These are phyloP conservation scores for Alfaro cultratus DNA, from an alignment of 2,797 vertebrate genomes.

Conservation along the genomic window DNA sequence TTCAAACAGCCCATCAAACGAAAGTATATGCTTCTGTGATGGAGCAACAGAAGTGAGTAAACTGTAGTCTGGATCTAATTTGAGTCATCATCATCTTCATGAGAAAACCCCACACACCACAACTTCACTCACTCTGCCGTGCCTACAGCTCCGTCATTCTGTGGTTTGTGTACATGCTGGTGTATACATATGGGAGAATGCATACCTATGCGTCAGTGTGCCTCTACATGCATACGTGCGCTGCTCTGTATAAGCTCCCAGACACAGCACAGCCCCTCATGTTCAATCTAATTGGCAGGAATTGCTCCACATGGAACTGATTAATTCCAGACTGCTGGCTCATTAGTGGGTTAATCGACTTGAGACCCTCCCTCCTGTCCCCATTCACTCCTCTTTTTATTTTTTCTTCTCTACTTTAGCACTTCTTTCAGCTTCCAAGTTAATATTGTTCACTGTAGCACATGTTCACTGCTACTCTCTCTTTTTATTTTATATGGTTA, in stretches of 20 bases:
- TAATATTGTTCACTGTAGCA: no score
- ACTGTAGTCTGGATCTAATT: conserved; percentile 81
- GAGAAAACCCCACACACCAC: conserved; percentile 28
- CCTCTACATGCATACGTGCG: conserved; percentile 29
- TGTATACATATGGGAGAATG: conserved; percentile 4
- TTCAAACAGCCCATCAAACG: conserved; percentile 73
- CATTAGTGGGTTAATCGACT: conserved; percentile 84
- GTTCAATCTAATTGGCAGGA: conserved; percentile 76
- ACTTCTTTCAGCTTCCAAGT: conserved; percentile 26
- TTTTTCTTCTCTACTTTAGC: conserved; percentile 13
- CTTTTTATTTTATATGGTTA: conserved; percentile 14
- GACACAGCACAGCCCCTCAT: conserved; percentile 64
- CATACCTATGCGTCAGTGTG: not conserved
- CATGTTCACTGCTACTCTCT: not conserved
- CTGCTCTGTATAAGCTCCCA: conserved; percentile 57
- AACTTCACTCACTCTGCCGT: not conserved
- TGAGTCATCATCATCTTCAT: conserved; percentile 72
- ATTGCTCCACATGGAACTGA: conserved; percentile 82
- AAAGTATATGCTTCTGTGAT: conserved; percentile 67
- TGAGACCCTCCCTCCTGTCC: conserved; percentile 25
- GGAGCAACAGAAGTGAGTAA: conserved; percentile 50
- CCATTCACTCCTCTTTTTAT: conserved; percentile 8
- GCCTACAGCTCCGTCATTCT: conserved; percentile 41
- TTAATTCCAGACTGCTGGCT: conserved; percentile 84
- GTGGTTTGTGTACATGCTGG: conserved; percentile 19